Conservation (phyloP, 2,113 vertebrate species). For the Tympanuchus pallidicinctus region DNA sequence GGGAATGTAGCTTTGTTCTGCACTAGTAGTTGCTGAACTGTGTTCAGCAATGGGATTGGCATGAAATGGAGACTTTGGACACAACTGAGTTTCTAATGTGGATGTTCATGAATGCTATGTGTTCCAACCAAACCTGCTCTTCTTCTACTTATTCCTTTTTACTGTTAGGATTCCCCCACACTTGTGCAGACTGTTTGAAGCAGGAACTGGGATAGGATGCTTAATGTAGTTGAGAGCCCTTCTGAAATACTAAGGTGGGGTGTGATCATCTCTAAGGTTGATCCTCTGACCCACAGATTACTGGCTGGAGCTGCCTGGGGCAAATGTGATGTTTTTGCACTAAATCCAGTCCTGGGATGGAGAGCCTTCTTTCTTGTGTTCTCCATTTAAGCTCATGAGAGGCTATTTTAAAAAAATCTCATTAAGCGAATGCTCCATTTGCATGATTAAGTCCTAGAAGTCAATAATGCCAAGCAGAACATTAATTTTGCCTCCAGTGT, state of each 20-base stretch:
- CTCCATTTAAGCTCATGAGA: background rate
- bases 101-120: background rate
- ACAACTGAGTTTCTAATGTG: background rate
- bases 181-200: background rate
- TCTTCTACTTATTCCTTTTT: background rate
- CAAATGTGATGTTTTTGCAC: rapidly evolving
- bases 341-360: background rate
- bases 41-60: background rate
- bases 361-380: background rate
- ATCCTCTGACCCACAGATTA: background rate
- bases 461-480: conserved; percentile 46
- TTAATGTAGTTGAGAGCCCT: background rate
- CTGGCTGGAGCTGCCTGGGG: rapidly evolving
- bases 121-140: background rate
- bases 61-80: rapidly evolving
- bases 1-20: background rate
- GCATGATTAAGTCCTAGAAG: conserved; percentile 38
- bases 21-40: background rate
- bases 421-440: conserved; percentile 7
- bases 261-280: background rate
- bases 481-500: conserved; percentile 17
- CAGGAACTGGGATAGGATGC: background rate
- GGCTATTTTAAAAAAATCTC: background rate
- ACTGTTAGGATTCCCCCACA: rapidly evolving
- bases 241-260: background rate